Evolutionary conservation across 2,888 invertebrate genomes (phyloP).

Genomic region (Micropterix aruncella): DNA sequence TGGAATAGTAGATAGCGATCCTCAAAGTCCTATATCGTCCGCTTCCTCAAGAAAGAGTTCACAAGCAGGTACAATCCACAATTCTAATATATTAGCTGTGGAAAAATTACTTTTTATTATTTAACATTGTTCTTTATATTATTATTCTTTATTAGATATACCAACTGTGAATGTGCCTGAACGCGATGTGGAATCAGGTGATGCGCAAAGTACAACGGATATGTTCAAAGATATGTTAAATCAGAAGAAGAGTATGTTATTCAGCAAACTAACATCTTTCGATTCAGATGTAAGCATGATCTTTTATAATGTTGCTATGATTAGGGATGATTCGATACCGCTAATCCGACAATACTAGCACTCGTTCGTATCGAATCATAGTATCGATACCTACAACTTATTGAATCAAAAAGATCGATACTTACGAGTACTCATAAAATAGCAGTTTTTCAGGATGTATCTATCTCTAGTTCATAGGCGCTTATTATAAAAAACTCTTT

Average conservation of each 20-base stretch:
- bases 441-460: too few species aligned
- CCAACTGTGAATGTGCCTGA: slow-evolving; percentile 45
- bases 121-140: too few species aligned
- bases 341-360: too few species aligned
- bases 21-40: slow-evolving; percentile 41
- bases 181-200: slow-evolving; percentile 46
- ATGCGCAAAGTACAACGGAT: slow-evolving; percentile 70
- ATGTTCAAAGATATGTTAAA: slow-evolving; percentile 90
- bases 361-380: too few species aligned
- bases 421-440: too few species aligned
- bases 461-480: too few species aligned
- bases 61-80: slow-evolving; percentile 35
- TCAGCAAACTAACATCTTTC: slow-evolving; percentile 78
- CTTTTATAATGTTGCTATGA: slow-evolving; percentile 1
- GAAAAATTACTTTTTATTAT: slow-evolving; percentile 1
- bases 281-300: slow-evolving; percentile 73
- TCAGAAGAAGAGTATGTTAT: slow-evolving; percentile 76
- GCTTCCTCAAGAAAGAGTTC: slow-evolving; percentile 55
- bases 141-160: slow-evolving; percentile 19
- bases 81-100: too few species aligned
- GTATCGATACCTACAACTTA: too few species aligned
- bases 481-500: too few species aligned
- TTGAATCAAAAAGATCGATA: too few species aligned
- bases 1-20: slow-evolving; percentile 50
- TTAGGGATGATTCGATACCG: too few species aligned